A percentile compares a stretch with the other conserved stretches of the same genome.
Conservation (phyloP, 2,113 vertebrate genomes). For the Fregata magnificens region DNA sequence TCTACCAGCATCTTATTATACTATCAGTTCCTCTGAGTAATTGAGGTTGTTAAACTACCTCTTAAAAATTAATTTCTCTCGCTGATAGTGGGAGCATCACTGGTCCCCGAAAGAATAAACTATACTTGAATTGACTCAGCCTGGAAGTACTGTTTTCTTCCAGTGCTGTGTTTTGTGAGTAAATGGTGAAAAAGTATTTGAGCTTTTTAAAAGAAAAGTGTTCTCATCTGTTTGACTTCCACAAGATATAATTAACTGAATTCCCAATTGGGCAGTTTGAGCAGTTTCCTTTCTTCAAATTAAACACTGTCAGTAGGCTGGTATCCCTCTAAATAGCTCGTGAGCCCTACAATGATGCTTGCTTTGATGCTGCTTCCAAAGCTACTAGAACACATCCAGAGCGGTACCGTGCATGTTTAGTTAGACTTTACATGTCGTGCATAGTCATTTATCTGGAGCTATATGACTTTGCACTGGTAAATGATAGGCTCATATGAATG, state of each 20-base stretch:
- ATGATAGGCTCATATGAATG: not conserved
- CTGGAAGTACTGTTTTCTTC: not conserved
- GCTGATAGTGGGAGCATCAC: not conserved
- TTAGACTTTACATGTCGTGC: not conserved
- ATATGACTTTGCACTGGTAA: not conserved
- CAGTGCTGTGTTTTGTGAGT: not conserved
- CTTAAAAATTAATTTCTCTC: slow-evolving; percentile 21
- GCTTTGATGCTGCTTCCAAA: not conserved
- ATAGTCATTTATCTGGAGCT: not conserved
- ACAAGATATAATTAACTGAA: not conserved
- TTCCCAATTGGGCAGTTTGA: not conserved
- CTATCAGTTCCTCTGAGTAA: not conserved
- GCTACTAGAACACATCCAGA: not conserved
- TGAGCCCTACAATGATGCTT: not conserved
- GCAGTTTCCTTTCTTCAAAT: not conserved
- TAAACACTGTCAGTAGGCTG: not conserved
- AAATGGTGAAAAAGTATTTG: not conserved
- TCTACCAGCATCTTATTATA: not conserved
- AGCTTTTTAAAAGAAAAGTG: not conserved
- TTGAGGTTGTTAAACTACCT: not conserved
- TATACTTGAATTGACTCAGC: not conserved
- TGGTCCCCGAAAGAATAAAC: not conserved
- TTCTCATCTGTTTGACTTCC: not conserved
- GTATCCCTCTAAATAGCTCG: not conserved
- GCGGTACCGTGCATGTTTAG: fast-evolving